These are phyloP conservation scores for Chesias legatella DNA, from an alignment of 2,888 invertebrate genomes.

Conservation along the genomic window DNA sequence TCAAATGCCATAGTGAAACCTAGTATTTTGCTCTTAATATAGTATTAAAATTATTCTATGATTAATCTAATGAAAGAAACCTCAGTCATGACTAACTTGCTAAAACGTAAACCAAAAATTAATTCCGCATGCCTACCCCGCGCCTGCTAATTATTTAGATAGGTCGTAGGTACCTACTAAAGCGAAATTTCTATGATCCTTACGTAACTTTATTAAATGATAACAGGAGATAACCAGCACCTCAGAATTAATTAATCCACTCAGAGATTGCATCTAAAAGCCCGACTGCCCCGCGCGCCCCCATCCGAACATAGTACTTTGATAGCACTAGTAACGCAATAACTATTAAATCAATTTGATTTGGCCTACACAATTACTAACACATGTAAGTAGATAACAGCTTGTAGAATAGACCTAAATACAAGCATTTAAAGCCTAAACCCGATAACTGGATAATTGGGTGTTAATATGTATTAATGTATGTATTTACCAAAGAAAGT, in stretches of 20 bases:
- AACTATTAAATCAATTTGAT: no score
- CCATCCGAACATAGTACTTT: constrained; percentile 30
- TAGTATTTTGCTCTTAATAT: no score
- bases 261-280: constrained; percentile 79
- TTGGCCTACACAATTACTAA: no score
- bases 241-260: constrained; percentile 81
- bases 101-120: background rate
- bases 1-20: no score
- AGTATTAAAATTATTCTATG: no score
- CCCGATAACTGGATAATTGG: no score
- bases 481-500: no score
- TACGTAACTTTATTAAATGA: constrained; percentile 77
- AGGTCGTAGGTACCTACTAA: constrained; percentile 19
- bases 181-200: constrained; percentile 61
- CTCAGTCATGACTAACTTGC: background rate
- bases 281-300: constrained; percentile 54
- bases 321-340: constrained; percentile 5
- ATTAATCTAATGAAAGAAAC: no score
- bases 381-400: no score
- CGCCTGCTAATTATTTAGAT: background rate
- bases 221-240: constrained; percentile 79
- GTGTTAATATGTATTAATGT: no score
- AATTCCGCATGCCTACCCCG: constrained; percentile 3
- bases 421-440: no score
- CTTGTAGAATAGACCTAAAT: no score